Conservation (phyloP, 2,113 vertebrate species). For the Noturus placidus region DNA sequence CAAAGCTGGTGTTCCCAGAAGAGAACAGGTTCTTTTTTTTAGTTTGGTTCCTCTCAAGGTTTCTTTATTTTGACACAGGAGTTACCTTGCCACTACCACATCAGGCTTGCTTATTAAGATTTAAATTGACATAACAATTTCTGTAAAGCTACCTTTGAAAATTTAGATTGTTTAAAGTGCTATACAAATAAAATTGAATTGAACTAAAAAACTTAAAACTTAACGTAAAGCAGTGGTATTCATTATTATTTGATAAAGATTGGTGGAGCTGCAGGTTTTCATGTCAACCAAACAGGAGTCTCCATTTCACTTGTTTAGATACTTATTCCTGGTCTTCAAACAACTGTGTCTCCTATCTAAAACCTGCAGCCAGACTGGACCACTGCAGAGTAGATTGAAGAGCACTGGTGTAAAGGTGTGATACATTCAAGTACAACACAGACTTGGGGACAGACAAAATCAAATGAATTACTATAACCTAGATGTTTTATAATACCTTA, state of each 20-base stretch:
- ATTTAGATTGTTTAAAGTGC: not conserved
- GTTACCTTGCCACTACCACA: not conserved
- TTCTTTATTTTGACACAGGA: not conserved
- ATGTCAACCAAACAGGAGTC: not conserved
- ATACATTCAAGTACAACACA: not conserved
- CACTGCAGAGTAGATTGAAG: not conserved
- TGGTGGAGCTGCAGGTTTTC: not conserved
- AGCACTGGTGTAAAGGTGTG: not conserved
- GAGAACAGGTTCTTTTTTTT: not conserved
- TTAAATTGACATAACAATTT: not conserved
- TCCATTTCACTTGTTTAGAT: not conserved
- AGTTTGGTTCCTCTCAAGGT: not conserved
- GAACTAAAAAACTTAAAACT: not conserved
- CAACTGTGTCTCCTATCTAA: not conserved
- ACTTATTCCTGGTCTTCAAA: not conserved
- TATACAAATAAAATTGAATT: not conserved
- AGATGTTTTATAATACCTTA: not conserved
- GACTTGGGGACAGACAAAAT: not conserved
- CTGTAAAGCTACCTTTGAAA: not conserved
- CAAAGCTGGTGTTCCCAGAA: not conserved
- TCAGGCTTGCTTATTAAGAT: not conserved
- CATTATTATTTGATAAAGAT: not conserved
- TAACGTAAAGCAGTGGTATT: not conserved
- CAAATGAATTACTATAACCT: not conserved
- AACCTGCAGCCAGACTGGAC: no score